Evolutionary conservation across 2,113 vertebrate species (phyloP).

Genomic region (Sakesphorus luctuosus): DNA sequence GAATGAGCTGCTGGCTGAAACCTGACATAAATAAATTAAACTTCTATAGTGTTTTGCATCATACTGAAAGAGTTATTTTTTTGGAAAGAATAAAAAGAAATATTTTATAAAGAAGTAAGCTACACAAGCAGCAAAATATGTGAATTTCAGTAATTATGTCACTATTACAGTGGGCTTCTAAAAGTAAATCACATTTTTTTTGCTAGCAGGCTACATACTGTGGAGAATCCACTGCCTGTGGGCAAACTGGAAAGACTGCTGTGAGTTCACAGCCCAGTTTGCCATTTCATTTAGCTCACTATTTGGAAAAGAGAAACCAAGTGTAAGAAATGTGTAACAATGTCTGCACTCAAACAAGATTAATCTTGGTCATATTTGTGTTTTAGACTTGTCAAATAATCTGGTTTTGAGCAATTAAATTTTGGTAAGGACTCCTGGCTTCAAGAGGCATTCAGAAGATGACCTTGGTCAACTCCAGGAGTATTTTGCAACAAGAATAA

Average conservation of each 20-base stretch:
- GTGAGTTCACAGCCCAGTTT: not conserved
- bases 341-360: not conserved
- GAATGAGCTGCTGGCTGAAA: not conserved
- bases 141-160: not conserved
- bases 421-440: not conserved
- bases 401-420: not conserved
- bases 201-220: slow-evolving; percentile 1
- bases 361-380: not conserved
- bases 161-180: not conserved
- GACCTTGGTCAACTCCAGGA: not conserved
- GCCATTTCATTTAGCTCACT: slow-evolving; percentile 13
- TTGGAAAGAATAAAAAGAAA: not conserved
- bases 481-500: not conserved
- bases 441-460: not conserved
- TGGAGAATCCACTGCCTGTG: slow-evolving; percentile 6
- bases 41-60: not conserved
- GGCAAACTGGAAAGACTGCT: slow-evolving; percentile 19
- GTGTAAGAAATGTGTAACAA: slow-evolving; percentile 2
- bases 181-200: not conserved
- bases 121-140: not conserved
- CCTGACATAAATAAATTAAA: not conserved
- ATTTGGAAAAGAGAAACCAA: slow-evolving; percentile 13
- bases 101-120: not conserved
- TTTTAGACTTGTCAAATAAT: not conserved
- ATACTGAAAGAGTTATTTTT: not conserved